Base-by-base conservation (phyloP, 2,888 invertebrate genomes). In the Thera britannica region DNA sequence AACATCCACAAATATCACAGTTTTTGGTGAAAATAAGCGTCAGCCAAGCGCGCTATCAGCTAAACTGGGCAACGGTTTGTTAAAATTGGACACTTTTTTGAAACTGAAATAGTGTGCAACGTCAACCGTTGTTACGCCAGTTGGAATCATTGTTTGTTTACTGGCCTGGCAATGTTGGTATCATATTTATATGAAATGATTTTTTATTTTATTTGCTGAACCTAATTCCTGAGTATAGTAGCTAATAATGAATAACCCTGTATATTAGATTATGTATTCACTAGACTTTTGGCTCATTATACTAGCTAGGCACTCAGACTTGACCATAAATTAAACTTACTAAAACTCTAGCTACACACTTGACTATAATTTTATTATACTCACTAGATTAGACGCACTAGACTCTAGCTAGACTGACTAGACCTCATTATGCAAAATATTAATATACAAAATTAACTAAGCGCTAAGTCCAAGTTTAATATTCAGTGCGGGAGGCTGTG, bases 1-100 rank as follows among this genome's bases (percentile, higher is more conserved):
- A 58, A 48, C 35, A 52, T 44, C n/a, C 35, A 46, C 3, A 60
- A 49, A 51, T 56, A 60, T 56, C 55, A 55, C 44, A 56, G 57
- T 58, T 67, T 52, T 48, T 38, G 34, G 34, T 12, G 55, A 58
- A 68, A 60, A 64, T 48, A 65, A 51, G 55, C 64, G 51, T 44
- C 49, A 55, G 55, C 56, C 49, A 48, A 2, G 38, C 54, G 36
- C 54, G 70, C 58, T 66, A 70, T 70, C 70, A 66, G 62, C 60
- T 55, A 62, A 66, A 70, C 65, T 63, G 65, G 7, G 35, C 59
- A 56, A 68, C 64, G 68, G 65, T 69, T 60, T 54, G 59, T 56
- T 57, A 52, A 63, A 66, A 66, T 62, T 62, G 58, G 52, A 44
- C 48, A 8, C 58, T 65, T 70, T 63, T 57, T 44, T 62, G 62